A percentile compares a stretch with the other conserved stretches of the same genome.
phyloP scores from a whole-genome alignment of 2,113 vertebrate species.

The Gadus chalcogrammus region DNA sequence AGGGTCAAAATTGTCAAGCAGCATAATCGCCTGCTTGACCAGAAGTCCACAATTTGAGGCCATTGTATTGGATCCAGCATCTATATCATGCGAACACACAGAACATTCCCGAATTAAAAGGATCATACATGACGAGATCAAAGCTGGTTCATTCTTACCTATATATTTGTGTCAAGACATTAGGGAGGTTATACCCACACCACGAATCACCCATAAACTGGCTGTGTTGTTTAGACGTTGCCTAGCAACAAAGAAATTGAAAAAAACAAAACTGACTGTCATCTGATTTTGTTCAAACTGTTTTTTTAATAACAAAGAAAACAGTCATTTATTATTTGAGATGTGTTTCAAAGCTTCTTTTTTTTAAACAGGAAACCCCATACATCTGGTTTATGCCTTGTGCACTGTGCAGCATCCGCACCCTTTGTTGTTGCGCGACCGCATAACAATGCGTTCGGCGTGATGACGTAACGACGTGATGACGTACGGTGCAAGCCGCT shows the following conservation, averaged over 20 bases:
- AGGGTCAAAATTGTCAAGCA: constrained; percentile 75
- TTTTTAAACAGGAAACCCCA: too few relatives aligned
- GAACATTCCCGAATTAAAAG: too few relatives aligned
- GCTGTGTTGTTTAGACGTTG: constrained; percentile 50
- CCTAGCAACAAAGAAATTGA: constrained; percentile 61
- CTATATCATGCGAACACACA: not conserved
- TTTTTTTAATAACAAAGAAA: too few relatives aligned
- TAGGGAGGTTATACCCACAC: too few relatives aligned
- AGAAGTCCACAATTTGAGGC: constrained; percentile 65
- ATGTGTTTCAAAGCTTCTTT: too few relatives aligned
- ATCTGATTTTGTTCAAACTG: too few relatives aligned
- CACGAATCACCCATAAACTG: not conserved
- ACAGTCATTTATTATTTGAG: too few relatives aligned
- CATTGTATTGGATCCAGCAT: constrained; percentile 69
- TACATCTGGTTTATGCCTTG: not conserved
- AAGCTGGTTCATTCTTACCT: too few relatives aligned
- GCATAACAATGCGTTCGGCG: constrained; percentile 53
- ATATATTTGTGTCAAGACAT: too few relatives aligned
- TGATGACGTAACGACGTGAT: constrained; percentile 16
- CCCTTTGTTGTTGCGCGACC: not conserved
- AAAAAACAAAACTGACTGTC: constrained; percentile 26
- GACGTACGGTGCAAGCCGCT: constrained; percentile 25
- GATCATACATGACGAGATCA: too few relatives aligned
- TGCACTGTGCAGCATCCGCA: not conserved
- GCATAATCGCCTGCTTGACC: constrained; percentile 66